A percentile compares a stretch with the other conserved stretches of the same genome.
These are phyloP conservation scores for Papilio helenus DNA, from an alignment of 1,140 invertebrate genomes.

Conservation along the genomic window DNA sequence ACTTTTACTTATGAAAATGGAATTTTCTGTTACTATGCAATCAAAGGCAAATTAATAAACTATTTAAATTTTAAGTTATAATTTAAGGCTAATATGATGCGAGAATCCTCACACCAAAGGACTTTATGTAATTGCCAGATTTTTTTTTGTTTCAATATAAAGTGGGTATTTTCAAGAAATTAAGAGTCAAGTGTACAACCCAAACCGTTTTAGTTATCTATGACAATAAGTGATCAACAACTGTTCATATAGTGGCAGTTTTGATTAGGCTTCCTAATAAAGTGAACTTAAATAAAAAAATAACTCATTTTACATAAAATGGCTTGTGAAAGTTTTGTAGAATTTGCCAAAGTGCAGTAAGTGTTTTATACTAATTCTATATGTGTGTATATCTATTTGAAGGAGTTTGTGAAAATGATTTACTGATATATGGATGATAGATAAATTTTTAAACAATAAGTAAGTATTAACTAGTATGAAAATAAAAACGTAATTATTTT, in stretches of 20 bases:
- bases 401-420: no score
- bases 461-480: neutral
- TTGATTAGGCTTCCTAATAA: neutral
- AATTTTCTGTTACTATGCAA: no score
- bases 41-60: no score
- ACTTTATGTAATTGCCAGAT: neutral
- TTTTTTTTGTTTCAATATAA: neutral
- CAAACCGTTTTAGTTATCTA: neutral
- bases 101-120: neutral
- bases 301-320: neutral
- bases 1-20: no score
- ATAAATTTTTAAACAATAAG: no score
- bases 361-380: neutral
- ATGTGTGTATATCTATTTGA: no score
- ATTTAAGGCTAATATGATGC: no score
- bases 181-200: neutral
- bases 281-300: neutral
- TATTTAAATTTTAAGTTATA: no score
- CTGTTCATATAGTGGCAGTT: neutral
- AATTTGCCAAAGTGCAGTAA: neutral
- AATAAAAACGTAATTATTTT: conserved; percentile 7
- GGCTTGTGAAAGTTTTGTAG: neutral
- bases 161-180: neutral
- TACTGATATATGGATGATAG: no score
- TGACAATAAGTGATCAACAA: neutral